Evolutionary conservation across 2,113 vertebrate genomes (phyloP).

Genomic region (Tretioscincus oriximinensis): DNA sequence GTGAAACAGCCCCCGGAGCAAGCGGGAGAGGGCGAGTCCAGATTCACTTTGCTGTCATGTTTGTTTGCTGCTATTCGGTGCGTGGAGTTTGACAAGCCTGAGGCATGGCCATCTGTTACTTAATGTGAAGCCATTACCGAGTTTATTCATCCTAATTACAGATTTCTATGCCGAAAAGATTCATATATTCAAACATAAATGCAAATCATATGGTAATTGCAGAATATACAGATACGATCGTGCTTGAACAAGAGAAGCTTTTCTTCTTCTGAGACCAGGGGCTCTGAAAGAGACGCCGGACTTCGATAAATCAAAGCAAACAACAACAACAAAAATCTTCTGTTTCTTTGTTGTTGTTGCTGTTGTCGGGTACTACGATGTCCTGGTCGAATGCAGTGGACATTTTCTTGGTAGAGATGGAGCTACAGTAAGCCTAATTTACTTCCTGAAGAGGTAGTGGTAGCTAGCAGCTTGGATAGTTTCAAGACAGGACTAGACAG

Average conservation of each 20-base stretch:
- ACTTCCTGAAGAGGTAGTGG: too few species aligned
- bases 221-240: background rate
- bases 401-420: too few species aligned
- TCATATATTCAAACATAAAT: slow-evolving; percentile 1
- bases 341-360: too few species aligned
- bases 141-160: slow-evolving; percentile 47
- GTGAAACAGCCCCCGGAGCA: rapidly evolving
- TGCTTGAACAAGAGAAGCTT: background rate
- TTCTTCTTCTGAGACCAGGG: background rate
- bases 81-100: slow-evolving; percentile 7
- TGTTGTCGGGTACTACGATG: too few species aligned
- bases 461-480: too few species aligned
- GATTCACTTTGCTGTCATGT: background rate
- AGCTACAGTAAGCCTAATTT: too few species aligned
- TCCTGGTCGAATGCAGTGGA: too few species aligned
- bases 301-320: background rate
- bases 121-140: slow-evolving; percentile 20
- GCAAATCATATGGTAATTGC: slow-evolving; percentile 23
- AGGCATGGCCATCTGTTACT: slow-evolving; percentile 46
- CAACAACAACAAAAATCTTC: too few species aligned
- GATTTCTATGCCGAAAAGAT: slow-evolving; percentile 37
- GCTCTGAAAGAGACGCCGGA: background rate
- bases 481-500: too few species aligned
- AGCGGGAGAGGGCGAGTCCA: background rate
- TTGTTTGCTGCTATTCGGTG: background rate